Evolutionary conservation across 2,888 invertebrate species (phyloP), one percentile per base, ranked within the genome.

Genomic region (Apamea anceps): DNA sequence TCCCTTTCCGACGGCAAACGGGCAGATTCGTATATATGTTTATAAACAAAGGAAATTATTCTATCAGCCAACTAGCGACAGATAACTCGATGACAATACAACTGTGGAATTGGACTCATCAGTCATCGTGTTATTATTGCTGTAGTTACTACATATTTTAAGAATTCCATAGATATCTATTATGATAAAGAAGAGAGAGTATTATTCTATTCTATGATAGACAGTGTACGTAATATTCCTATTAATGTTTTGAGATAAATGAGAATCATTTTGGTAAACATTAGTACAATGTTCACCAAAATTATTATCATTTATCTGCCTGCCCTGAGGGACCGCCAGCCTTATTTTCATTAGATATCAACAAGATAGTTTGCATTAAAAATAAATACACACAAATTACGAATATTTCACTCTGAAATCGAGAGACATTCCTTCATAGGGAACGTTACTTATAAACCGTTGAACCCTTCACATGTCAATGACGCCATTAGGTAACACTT

Each of bases 11-110:
- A 85, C 88, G 80, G 81, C 89, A 82, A 82, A 77, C 81, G 76
- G 89, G 80, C 88, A 87, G 81, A 89, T 91, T 89, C 88, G 87
- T 85, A 88, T 66, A 74, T 65, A 76, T 85, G 54, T 84, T 81
- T 75, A 81, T 77, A 75, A 74, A 80, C 73, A 86, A 75, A 81
- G 85, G 80, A 85, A 89, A 87, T 66, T 82, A 79, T 79, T 81
- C 42, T 72, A 78, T 76, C 80, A 63, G 54, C 76, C 42, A 74
- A 75, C 81, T 67, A 71, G 62, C 70, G 71, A 76, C 32, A 78
- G 72, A 81, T 81, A 87, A 77, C 60, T 60, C 32, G 51, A 63
- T 77, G 74, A 74, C 62, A 63, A n/a, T 68, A 84, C 28, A 62
- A 62, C 77, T 72, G 54, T 70, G 76, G 72, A 54, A 80, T 74